Percentiles rank a stretch among this genome's conserved stretches.
These are phyloP conservation scores for Sinopyrophorus schimmeli DNA, from an alignment of 2,888 invertebrate species.

Conservation along the genomic window DNA sequence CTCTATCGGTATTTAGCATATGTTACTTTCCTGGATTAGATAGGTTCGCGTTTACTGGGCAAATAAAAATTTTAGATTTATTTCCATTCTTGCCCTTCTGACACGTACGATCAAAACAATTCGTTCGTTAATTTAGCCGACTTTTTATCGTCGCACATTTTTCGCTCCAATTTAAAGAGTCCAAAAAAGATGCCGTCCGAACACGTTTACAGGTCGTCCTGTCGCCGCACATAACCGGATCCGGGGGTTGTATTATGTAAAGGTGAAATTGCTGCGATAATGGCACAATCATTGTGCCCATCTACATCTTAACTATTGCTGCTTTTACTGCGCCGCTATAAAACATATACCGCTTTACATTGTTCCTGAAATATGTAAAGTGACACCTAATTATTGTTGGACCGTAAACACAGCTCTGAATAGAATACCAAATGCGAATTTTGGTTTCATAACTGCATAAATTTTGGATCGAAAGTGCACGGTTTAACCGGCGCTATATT, in stretches of 20 bases:
- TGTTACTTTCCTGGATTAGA: slow-evolving; percentile 29
- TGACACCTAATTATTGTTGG: slow-evolving; percentile 35
- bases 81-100: too few relatives aligned
- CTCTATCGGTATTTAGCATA: slow-evolving; percentile 30
- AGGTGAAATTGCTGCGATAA: slow-evolving; percentile 26
- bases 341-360: slow-evolving; percentile 20
- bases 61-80: too few relatives aligned
- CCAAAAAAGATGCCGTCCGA: slow-evolving; percentile 9
- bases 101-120: slow-evolving; percentile 3
- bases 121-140: slow-evolving; percentile 4
- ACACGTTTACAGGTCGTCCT: slow-evolving; percentile 17
- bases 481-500: slow-evolving; percentile 11
- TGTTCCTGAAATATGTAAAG: slow-evolving; percentile 32
- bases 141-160: slow-evolving; percentile 4
- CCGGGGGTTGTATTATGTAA: slow-evolving; percentile 22
- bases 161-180: slow-evolving; percentile 13
- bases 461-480: slow-evolving; percentile 36
- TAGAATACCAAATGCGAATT: slow-evolving; percentile 38
- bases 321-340: slow-evolving; percentile 26
- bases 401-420: slow-evolving; percentile 31
- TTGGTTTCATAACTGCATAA: slow-evolving; percentile 39
- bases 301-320: slow-evolving; percentile 26
- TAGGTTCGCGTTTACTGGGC: too few relatives aligned
- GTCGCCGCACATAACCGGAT: slow-evolving; percentile 19
- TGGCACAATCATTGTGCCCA: slow-evolving; percentile 22